Percentiles rank a stretch among this genome's conserved stretches.
These are phyloP conservation scores for Australoheros scitulus DNA, from an alignment of 2,113 vertebrate species.

Conservation along the genomic window DNA sequence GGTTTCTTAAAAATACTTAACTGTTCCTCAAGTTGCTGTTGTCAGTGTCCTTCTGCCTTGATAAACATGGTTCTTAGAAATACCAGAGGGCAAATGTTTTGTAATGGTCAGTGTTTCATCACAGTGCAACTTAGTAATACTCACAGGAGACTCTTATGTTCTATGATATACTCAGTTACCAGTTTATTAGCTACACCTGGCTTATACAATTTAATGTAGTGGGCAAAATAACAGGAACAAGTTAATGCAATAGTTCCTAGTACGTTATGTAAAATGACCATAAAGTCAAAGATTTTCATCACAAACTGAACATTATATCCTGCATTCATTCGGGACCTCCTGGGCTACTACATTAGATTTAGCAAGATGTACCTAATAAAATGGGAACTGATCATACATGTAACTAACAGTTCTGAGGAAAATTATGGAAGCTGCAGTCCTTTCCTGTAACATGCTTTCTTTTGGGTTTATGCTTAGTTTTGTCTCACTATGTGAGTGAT, in stretches of 20 bases:
- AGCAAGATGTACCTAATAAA: background rate
- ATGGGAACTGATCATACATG: background rate
- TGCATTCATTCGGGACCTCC: background rate
- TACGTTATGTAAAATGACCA: background rate
- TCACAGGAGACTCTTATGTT: background rate
- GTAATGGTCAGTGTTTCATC: background rate
- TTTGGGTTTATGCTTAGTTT: constrained; percentile 20
- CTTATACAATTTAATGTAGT: background rate
- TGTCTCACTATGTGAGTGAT: constrained; percentile 68
- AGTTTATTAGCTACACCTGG: background rate
- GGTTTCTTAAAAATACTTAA: background rate
- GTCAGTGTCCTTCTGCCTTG: constrained; percentile 5
- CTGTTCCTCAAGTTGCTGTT: constrained; percentile 4
- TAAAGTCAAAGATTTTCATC: background rate
- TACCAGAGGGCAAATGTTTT: background rate
- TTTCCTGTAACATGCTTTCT: constrained; percentile 14
- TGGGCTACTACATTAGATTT: background rate
- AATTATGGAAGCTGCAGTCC: background rate
- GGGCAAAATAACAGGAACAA: background rate
- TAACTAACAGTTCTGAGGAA: background rate
- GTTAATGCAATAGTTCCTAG: background rate
- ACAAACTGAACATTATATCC: background rate
- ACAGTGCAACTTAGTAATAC: background rate
- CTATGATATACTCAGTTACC: background rate
- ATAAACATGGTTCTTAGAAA: background rate